Evolutionary conservation across 2,797 vertebrate genomes (phyloP), one percentile per base, ranked within the genome.

Genomic region (Babyrousa celebensis): DNA sequence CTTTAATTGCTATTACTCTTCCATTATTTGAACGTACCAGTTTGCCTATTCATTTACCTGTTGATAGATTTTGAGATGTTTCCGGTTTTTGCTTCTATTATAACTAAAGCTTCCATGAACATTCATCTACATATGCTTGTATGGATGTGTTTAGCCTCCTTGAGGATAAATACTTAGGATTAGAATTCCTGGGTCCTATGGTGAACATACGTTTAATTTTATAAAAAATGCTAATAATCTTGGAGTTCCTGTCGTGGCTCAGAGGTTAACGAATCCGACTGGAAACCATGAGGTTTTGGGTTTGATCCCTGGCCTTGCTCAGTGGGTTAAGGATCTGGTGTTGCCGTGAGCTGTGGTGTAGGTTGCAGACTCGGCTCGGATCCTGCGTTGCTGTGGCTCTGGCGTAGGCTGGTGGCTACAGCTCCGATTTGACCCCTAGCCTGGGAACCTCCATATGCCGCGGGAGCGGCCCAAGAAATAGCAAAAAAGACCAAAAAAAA

Each of bases 171-270:
- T 43, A 60, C 25, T 54, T 72, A 79, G 18, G 36, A 54, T 27
- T 74, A 79, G 29, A 82, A 85, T 85, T 85, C 40, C 25, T 56
- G 14, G 16, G 52, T 70, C 68, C 43, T 58, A 29, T 82, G 48
- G 21, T 93, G 23, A 77, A 68, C 56, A 25, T 92, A 56, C 85
- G 10, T 78, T 27, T 71, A 52, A 52, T 92, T 89, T 89, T 90
- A 75, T 71, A 20, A 72, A 80, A 79, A 54, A 27, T 52, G 67
- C 15, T 29, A 27, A 25, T 70, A 68, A 52, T 43, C 1, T 56
- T 96, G 36, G 36, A 36, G 36, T 36, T 36, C 36, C 36, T 36
- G 36, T 36, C 36, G 36, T 36, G 36, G 36, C 36, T 36, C 36
- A 36, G 36, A 3, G 36, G 36, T 36, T 36, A 36, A 36, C 3